phyloP scores from a whole-genome alignment of 1,140 invertebrate species.

The Oryctes rhinoceros region DNA sequence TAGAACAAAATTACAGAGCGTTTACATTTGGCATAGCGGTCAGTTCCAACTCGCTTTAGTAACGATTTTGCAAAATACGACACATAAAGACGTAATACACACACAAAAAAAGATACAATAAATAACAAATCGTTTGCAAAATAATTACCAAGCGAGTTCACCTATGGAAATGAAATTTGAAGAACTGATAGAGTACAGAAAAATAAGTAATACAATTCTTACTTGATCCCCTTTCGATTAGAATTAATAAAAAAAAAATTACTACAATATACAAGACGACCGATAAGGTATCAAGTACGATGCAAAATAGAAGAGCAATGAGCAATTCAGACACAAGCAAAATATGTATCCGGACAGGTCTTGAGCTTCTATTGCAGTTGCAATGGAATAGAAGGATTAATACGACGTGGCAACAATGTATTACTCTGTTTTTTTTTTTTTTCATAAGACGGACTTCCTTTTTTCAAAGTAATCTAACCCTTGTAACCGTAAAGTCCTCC shows the following conservation, averaged over 20 bases:
- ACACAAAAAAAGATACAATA: slow-evolving; percentile 2
- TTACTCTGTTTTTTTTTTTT: not conserved
- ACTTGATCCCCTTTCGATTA: not conserved
- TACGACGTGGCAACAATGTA: slow-evolving; percentile 21
- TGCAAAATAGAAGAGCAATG: not conserved
- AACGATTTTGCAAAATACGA: slow-evolving; percentile 22
- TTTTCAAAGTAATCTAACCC: slow-evolving; percentile 1
- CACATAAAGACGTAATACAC: not conserved
- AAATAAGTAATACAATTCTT: slow-evolving; percentile 33
- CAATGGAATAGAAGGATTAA: not conserved
- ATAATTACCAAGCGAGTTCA: slow-evolving; percentile 30
- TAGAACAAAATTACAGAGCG: not conserved
- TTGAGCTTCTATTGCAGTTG: slow-evolving; percentile 13
- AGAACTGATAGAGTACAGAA: not conserved
- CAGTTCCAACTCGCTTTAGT: slow-evolving; percentile 25
- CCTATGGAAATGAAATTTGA: not conserved
- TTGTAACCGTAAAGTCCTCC: slow-evolving; percentile 38
- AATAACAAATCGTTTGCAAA: slow-evolving; percentile 24
- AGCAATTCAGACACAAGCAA: slow-evolving; percentile 19
- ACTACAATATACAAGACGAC: slow-evolving; percentile 17
- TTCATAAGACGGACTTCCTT: not conserved
- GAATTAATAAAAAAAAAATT: slow-evolving; percentile 5
- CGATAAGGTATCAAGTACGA: slow-evolving; percentile 21
- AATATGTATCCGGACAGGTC: slow-evolving; percentile 35
- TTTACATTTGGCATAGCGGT: slow-evolving; percentile 39